Evolutionary conservation across 2,888 invertebrate species (phyloP).

Genomic region (Sesia bembeciformis): DNA sequence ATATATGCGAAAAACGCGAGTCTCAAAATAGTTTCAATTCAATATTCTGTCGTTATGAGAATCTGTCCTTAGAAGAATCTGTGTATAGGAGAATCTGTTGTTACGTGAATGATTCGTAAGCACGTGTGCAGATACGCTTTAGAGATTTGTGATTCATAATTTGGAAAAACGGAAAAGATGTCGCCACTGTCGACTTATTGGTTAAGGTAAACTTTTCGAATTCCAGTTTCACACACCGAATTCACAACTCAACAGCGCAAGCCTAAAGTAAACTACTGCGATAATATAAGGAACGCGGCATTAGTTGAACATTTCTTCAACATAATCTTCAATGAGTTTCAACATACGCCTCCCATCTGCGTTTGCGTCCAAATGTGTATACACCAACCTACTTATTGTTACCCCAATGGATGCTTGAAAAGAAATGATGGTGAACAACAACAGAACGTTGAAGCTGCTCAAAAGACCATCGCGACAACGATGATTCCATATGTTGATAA

Average conservation of each 20-base stretch:
- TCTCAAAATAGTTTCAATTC: too few relatives aligned
- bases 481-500: conserved; percentile 25
- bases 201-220: too few relatives aligned
- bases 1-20: too few relatives aligned
- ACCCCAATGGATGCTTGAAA: conserved; percentile 51
- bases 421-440: conserved; percentile 17
- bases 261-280: conserved; percentile 18
- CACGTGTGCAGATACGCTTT: too few relatives aligned
- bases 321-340: conserved; percentile 49
- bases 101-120: too few relatives aligned
- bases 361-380: conserved; percentile 55
- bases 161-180: too few relatives aligned
- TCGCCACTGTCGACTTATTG: too few relatives aligned
- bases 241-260: background rate
- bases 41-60: too few relatives aligned
- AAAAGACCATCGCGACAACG: background rate
- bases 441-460: background rate
- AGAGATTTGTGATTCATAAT: too few relatives aligned
- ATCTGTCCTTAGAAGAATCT: too few relatives aligned
- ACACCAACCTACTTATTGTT: conserved; percentile 50
- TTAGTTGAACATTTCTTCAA: conserved; percentile 54
- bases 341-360: conserved; percentile 40
- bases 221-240: background rate
- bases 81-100: too few relatives aligned
- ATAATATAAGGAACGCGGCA: conserved; percentile 21